phyloP scores from a whole-genome alignment of 2,113 vertebrate genomes.

The Fregata magnificens region DNA sequence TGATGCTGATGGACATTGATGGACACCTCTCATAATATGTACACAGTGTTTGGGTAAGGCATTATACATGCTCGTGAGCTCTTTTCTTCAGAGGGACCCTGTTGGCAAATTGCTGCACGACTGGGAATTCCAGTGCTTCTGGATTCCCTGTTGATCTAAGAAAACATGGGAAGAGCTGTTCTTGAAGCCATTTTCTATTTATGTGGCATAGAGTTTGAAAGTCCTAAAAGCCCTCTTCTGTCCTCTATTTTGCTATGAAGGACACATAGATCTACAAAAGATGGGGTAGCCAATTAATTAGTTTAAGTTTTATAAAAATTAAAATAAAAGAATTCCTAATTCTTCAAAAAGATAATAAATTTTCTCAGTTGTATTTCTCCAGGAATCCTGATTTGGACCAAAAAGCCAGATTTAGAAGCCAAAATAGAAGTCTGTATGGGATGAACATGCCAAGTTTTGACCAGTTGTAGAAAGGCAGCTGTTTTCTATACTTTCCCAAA shows the following conservation, averaged over 20 bases:
- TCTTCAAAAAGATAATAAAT: background rate
- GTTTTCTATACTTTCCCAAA: background rate
- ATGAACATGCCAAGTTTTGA: background rate
- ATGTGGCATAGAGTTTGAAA: background rate
- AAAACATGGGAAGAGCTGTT: background rate
- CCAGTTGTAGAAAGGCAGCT: background rate
- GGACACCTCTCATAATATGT: background rate
- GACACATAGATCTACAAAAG: background rate
- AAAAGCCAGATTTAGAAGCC: background rate
- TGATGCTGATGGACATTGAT: no score
- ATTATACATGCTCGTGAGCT: background rate
- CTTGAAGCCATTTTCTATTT: background rate
- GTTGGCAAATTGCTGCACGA: background rate
- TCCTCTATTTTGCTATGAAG: background rate
- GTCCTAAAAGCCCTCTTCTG: background rate
- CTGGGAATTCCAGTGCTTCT: background rate
- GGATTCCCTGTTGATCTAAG: background rate
- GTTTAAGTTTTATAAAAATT: background rate
- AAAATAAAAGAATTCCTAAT: background rate
- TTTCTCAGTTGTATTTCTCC: background rate
- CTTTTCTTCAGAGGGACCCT: background rate
- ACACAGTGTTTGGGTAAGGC: no score
- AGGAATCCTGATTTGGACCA: background rate
- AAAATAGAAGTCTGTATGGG: background rate
- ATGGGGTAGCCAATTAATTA: background rate